Conservation (phyloP, 2,888 invertebrate genomes). For the Epinotia demarniana region DNA sequence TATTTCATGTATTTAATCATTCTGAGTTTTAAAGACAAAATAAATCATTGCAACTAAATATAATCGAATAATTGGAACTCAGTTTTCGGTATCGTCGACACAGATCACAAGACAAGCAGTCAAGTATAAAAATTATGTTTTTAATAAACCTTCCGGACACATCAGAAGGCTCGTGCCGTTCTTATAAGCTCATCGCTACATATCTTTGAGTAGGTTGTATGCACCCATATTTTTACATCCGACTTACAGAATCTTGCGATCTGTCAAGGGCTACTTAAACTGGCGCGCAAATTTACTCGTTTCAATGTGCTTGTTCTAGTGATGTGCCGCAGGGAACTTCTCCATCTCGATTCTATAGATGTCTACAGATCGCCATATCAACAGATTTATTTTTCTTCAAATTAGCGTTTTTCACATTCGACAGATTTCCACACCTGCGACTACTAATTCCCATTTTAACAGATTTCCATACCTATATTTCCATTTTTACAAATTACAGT, state of each 20-base stretch:
- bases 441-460: background rate
- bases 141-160: too few species aligned
- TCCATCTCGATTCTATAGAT: background rate
- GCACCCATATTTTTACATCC: background rate
- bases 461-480: background rate
- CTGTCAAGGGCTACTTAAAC: background rate
- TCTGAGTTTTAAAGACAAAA: background rate
- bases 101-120: background rate
- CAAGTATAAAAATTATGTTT: background rate
- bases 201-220: background rate
- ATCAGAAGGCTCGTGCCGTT: too few species aligned
- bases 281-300: background rate
- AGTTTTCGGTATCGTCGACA: background rate
- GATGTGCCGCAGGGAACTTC: background rate
- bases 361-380: too few species aligned
- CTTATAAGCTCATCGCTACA: too few species aligned
- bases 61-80: slow-evolving; percentile 14
- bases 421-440: background rate
- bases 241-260: background rate
- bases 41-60: background rate
- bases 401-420: too few species aligned
- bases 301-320: background rate
- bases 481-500: background rate
- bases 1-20: slow-evolving; percentile 56
- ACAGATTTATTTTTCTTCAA: too few species aligned